These are phyloP conservation scores for Apeltes quadracus DNA, from an alignment of 2,113 vertebrate species.

Conservation along the genomic window DNA sequence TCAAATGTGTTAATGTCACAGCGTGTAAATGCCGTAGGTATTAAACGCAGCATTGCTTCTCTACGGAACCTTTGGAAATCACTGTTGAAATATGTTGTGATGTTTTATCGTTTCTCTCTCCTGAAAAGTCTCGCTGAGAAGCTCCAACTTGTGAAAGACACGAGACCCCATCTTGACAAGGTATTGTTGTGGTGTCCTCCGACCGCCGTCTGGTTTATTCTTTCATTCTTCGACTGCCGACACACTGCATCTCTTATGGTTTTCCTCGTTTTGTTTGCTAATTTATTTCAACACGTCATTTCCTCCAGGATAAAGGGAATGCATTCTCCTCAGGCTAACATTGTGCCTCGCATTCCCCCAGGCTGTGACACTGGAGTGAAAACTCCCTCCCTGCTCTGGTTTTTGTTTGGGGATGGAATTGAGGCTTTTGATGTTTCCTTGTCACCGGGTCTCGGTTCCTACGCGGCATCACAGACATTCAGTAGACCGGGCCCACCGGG, in stretches of 20 bases:
- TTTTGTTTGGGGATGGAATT: conserved; percentile 57
- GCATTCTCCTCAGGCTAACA: conserved; percentile 44
- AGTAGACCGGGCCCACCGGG: not conserved
- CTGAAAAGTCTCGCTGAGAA: conserved; percentile 88
- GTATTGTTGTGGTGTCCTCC: conserved; percentile 76
- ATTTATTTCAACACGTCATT: conserved; percentile 70
- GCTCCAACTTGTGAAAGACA: conserved; percentile 80
- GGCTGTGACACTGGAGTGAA: conserved; percentile 70
- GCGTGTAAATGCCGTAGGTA: not conserved
- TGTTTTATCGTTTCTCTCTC: conserved; percentile 37
- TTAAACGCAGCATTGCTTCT: not conserved
- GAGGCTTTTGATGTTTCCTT: conserved; percentile 72
- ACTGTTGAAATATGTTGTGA: not conserved
- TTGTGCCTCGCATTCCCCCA: conserved; percentile 53
- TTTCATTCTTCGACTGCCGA: conserved; percentile 3
- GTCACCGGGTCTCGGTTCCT: conserved; percentile 25
- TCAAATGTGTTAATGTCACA: not conserved
- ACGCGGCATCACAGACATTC: conserved; percentile 14
- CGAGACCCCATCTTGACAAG: conserved; percentile 91
- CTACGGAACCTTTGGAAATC: not conserved
- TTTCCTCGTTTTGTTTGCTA: conserved; percentile 64
- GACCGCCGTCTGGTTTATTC: not conserved
- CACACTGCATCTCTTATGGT: conserved; percentile 13
- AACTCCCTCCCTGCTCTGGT: conserved; percentile 62
- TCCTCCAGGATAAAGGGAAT: conserved; percentile 51